Evolutionary conservation across 2,888 invertebrate genomes (phyloP).

Genomic region (Archips crataeganus): DNA sequence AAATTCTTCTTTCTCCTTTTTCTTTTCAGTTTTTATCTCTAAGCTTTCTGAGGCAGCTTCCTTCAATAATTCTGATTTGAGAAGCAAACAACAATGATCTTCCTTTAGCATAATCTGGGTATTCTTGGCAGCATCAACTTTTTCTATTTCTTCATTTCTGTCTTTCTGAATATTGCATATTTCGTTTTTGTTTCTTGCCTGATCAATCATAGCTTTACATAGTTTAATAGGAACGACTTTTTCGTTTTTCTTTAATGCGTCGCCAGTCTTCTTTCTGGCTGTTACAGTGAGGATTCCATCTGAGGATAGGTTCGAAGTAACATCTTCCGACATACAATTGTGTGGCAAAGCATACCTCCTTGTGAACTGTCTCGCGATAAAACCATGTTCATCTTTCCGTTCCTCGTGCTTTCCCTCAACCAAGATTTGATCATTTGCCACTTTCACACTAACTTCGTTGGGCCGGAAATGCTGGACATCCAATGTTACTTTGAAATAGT

Average conservation of each 20-base stretch:
- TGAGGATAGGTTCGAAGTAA: slow-evolving; percentile 60
- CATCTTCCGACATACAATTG: slow-evolving; percentile 55
- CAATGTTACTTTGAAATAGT: slow-evolving; percentile 84
- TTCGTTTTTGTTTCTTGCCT: slow-evolving; percentile 11
- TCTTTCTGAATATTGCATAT: slow-evolving; percentile 16
- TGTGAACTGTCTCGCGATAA: slow-evolving; percentile 75
- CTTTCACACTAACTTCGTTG: slow-evolving; percentile 89
- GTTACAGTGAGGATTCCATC: slow-evolving; percentile 61
- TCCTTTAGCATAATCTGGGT: slow-evolving; percentile 53
- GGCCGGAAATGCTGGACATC: slow-evolving; percentile 90
- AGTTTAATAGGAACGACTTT: slow-evolving; percentile 60
- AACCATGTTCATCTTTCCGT: slow-evolving; percentile 76
- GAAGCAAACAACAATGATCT: slow-evolving; percentile 55
- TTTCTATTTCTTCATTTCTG: slow-evolving; percentile 43
- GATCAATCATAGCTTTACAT: slow-evolving; percentile 46
- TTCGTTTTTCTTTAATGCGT: slow-evolving; percentile 48
- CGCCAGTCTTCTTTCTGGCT: slow-evolving; percentile 49
- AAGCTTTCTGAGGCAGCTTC: slow-evolving; percentile 44
- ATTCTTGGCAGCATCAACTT: slow-evolving; percentile 41
- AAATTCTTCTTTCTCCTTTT: slow-evolving; percentile 47
- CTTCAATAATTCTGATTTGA: slow-evolving; percentile 56
- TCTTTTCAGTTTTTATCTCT: slow-evolving; percentile 44
- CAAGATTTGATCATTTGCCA: slow-evolving; percentile 85
- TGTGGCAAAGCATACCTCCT: slow-evolving; percentile 76
- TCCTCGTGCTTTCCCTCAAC: slow-evolving; percentile 86